Percentiles rank a stretch among this genome's conserved stretches.
phyloP scores from a whole-genome alignment of 2,113 vertebrate species.

The Trogon surrucura region DNA sequence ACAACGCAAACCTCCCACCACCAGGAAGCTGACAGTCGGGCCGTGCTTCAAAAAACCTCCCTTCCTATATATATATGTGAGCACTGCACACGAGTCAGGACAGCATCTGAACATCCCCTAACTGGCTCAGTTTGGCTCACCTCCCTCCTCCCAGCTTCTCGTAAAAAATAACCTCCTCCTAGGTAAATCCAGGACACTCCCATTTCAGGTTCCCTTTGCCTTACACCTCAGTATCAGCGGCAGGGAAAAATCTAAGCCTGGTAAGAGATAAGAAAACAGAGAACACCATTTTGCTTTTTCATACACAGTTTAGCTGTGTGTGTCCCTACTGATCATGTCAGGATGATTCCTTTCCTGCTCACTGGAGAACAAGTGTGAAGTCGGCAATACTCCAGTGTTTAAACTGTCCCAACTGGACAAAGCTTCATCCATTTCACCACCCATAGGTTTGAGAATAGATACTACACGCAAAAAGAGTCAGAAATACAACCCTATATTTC shows the following conservation, averaged over 20 bases:
- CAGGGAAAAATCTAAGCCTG: background rate
- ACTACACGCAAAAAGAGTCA: background rate
- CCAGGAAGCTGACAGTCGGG: no score
- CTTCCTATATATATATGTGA: no score
- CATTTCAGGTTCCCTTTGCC: background rate
- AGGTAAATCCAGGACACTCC: no score
- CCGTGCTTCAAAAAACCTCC: no score
- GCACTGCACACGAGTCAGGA: no score
- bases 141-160: no score
- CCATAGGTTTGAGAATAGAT: background rate
- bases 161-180: no score
- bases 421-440: background rate
- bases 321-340: background rate
- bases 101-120: no score
- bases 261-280: background rate
- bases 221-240: background rate
- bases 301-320: background rate
- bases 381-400: background rate
- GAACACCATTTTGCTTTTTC: no score
- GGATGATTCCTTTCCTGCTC: background rate
- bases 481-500: background rate
- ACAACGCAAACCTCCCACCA: no score
- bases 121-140: no score
- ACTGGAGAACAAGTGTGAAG: background rate
- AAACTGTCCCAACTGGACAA: fast-evolving